A percentile compares a stretch with the other conserved stretches of the same genome.
phyloP scores from a whole-genome alignment of 2,888 invertebrate species.

The Conomelus anceps region DNA sequence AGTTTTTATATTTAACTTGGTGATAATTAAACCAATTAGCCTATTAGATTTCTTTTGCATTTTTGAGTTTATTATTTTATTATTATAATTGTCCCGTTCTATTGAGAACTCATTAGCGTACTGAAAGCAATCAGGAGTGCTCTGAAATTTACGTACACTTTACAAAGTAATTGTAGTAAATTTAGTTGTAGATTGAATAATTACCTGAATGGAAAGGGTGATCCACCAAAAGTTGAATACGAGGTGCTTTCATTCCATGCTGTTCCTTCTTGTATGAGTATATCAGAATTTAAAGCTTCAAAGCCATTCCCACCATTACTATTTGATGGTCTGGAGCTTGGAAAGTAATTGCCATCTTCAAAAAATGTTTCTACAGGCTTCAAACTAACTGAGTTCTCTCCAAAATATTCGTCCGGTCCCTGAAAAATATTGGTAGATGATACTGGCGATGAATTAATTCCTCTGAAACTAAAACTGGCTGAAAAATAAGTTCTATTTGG shows the following conservation, averaged over 20 bases:
- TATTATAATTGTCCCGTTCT: no score
- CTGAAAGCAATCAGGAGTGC: no score
- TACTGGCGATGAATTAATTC: neutral
- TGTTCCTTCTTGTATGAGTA: neutral
- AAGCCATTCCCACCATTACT: neutral
- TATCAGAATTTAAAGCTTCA: neutral
- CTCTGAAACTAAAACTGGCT: no score
- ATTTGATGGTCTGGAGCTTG: neutral
- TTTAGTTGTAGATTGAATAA: neutral
- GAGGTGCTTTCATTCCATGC: neutral
- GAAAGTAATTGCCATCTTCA: neutral
- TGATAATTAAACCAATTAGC: neutral
- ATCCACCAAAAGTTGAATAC: neutral
- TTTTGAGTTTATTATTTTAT: neutral
- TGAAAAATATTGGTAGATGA: neutral
- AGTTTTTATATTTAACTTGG: neutral
- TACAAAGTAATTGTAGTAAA: no score
- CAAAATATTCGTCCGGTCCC: neutral
- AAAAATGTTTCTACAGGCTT: neutral
- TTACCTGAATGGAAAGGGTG: neutral
- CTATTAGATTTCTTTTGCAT: neutral
- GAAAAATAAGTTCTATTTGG: no score
- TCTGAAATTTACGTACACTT: no score
- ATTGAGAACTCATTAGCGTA: no score
- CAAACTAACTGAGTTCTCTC: neutral